phyloP scores from a whole-genome alignment of 1,140 invertebrate species.

The Ceratina calcarata region DNA sequence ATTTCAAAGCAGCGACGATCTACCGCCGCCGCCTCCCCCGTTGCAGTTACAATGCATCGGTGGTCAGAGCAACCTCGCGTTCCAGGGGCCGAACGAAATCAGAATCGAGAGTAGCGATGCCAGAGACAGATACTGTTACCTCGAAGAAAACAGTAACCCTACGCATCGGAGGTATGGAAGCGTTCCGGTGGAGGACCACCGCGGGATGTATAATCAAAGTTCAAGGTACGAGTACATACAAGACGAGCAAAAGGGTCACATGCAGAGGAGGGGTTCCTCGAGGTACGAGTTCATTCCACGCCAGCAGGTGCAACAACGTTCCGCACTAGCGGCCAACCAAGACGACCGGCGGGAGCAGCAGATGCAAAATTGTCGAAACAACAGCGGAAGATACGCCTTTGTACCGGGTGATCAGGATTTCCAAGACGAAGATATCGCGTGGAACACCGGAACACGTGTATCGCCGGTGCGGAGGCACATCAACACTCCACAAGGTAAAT shows the following conservation, averaged over 20 bases:
- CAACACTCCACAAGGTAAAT: slow-evolving; percentile 67
- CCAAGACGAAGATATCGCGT: slow-evolving; percentile 52
- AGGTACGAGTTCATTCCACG: slow-evolving; percentile 69
- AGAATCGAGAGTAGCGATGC: neutral
- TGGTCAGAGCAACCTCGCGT: slow-evolving; percentile 74
- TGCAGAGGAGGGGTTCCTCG: slow-evolving; percentile 65
- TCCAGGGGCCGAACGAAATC: slow-evolving; percentile 63
- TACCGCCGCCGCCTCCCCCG: slow-evolving; percentile 73
- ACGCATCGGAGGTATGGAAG: slow-evolving; percentile 68
- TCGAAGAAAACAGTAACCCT: slow-evolving; percentile 57
- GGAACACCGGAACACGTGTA: slow-evolving; percentile 49
- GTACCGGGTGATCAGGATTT: slow-evolving; percentile 65
- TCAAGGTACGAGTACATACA: slow-evolving; percentile 76
- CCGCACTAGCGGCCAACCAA: slow-evolving; percentile 60
- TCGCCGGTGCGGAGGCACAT: slow-evolving; percentile 57
- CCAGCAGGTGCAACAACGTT: slow-evolving; percentile 67
- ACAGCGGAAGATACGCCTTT: slow-evolving; percentile 60
- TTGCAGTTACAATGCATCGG: slow-evolving; percentile 62
- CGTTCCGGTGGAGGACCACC: slow-evolving; percentile 66
- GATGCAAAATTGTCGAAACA: slow-evolving; percentile 58
- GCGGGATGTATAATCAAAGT: slow-evolving; percentile 54
- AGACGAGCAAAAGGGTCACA: slow-evolving; percentile 61
- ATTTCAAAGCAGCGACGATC: slow-evolving; percentile 71
- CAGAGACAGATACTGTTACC: slow-evolving; percentile 70
- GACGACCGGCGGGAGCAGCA: slow-evolving; percentile 53